Evolutionary conservation across 1,140 invertebrate species (phyloP).

Genomic region (Drosophila nebulosa): DNA sequence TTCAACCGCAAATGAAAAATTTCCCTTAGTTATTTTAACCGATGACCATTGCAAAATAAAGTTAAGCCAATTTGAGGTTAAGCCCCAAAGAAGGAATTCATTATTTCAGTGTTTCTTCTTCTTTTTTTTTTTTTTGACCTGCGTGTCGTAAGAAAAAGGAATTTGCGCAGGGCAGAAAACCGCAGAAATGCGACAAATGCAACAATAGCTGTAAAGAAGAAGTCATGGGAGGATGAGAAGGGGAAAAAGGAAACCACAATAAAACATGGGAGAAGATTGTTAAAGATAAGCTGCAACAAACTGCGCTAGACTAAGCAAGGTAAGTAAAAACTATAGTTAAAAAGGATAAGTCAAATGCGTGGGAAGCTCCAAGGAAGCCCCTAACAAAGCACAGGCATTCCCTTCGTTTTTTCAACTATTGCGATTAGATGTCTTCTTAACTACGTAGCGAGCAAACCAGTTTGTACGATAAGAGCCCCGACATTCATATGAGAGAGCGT

Average conservation of each 20-base stretch:
- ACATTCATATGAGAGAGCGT: neutral
- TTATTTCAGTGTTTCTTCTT: slow-evolving; percentile 45
- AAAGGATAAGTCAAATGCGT: neutral
- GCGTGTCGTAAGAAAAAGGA: slow-evolving; percentile 57
- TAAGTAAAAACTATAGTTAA: neutral
- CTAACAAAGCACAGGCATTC: too few species aligned
- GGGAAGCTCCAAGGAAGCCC: neutral
- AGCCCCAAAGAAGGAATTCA: slow-evolving; percentile 72
- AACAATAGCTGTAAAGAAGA: slow-evolving; percentile 67
- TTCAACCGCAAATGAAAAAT: slow-evolving; percentile 42
- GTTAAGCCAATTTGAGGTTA: slow-evolving; percentile 77
- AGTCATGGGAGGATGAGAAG: neutral
- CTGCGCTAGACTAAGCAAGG: neutral
- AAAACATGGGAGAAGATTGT: slow-evolving; percentile 24
- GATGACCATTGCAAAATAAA: slow-evolving; percentile 64
- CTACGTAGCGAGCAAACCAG: neutral
- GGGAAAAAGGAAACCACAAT: slow-evolving; percentile 29
- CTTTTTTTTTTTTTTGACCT: slow-evolving; percentile 23
- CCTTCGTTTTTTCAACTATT: neutral
- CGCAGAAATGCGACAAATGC: slow-evolving; percentile 71
- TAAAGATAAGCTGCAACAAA: slow-evolving; percentile 43
- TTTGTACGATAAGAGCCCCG: slow-evolving; percentile 3
- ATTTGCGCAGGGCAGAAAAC: slow-evolving; percentile 45
- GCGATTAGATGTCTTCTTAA: neutral
- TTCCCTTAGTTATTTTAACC: slow-evolving; percentile 41